Evolutionary conservation across 2,113 vertebrate genomes (phyloP), one percentile per base, ranked within the genome.

Genomic region (Lepidothrix coronata): DNA sequence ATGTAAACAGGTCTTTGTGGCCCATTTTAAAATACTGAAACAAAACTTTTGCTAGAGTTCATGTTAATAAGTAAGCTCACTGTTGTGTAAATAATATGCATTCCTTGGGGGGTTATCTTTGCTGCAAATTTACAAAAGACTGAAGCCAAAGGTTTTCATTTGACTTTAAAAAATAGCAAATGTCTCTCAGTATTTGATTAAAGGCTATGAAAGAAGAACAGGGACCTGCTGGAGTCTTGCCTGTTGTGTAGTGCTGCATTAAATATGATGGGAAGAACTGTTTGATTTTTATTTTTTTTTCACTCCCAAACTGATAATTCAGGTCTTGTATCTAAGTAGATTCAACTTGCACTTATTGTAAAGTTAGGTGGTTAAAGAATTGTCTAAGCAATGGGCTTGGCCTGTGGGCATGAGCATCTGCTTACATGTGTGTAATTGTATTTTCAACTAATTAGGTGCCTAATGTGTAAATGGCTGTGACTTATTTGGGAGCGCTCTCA

Each of bases 21-120:
- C 51, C 59, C 0, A 4, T n/a, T 94, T 86, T 83, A 41, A 92
- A 92, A 89, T 81, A 93, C 4, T 12, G 90, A 95, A 92, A 30
- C 51, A 11, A 31, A 63, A 51, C 78, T 86, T 90, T 58, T 77
- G 55, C 65, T 85, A 16, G 76, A 88, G 85, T 81, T 85, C 4
- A 0, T 0, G 70, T 95, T 96, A 96, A 96, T 96, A 65, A 96
- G 96, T 96, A 96, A 95, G 48, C 92, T 92, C 31, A 4, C 73
- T 20, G 27, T 54, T 85, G 86, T 89, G 76, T 73, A 84, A 93
- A 91, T 84, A 91, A 70, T 52, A 43, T 15, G 9, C 68, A 68
- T 92, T 96, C 93, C 88, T 86, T 43, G 51, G 37, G 58, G n/a
- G 75, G 59, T 92, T 95, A 75, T 81, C 88, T 92, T 85, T 3